A percentile compares a stretch with the other conserved stretches of the same genome.
Conservation (phyloP, 1,140 invertebrate genomes). For the Euura lappo region DNA sequence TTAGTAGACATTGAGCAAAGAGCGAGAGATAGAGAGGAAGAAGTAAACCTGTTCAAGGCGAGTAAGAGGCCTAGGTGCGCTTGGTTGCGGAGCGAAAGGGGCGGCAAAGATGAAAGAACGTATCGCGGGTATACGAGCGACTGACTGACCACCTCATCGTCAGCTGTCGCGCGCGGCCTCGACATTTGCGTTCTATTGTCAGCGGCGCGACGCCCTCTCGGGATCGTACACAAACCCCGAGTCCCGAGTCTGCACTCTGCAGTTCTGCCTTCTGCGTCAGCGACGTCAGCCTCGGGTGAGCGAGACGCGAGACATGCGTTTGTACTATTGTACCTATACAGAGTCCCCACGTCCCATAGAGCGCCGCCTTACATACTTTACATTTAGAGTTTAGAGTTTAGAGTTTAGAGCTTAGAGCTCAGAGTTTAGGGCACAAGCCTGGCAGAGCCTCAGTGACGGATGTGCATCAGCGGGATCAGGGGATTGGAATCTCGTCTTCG, state of each 20-base stretch:
- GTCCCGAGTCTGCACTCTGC: neutral
- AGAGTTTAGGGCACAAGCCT: no score
- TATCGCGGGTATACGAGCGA: neutral
- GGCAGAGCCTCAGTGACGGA: no score
- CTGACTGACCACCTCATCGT: conserved; percentile 1
- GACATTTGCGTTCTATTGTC: conserved; percentile 3
- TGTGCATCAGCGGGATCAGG: neutral
- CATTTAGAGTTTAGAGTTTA: no score
- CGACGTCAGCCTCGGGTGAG: neutral
- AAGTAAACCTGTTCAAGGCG: no score
- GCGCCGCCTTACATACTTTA: no score
- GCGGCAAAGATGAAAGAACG: conserved; percentile 3
- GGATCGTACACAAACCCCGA: neutral
- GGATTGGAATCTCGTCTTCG: neutral
- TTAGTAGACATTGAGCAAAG: no score
- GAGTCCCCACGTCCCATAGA: no score
- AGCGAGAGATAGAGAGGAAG: no score
- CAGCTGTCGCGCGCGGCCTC: neutral
- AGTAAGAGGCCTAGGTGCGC: no score
- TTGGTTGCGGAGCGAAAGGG: neutral
- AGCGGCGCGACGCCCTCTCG: neutral
- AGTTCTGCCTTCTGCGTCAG: neutral
- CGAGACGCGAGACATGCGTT: neutral
- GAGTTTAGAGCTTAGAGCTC: no score
- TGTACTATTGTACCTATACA: no score